Conservation (phyloP, 2,888 invertebrate species). For the Urechis unicinctus region DNA sequence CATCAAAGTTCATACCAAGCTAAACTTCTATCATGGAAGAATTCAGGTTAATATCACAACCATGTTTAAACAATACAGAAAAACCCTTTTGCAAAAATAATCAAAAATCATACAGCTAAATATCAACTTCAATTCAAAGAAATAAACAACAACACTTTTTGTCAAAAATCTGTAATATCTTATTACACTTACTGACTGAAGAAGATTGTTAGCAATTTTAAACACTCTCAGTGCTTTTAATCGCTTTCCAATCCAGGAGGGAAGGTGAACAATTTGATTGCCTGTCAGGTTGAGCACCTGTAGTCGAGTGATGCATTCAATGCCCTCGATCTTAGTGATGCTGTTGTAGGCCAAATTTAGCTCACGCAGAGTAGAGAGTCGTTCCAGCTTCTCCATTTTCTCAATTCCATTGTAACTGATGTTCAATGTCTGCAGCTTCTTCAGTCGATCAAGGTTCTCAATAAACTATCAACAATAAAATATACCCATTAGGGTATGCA, state of each 20-base stretch:
- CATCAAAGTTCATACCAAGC: too few relatives aligned
- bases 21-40: too few relatives aligned
- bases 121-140: background rate
- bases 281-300: constrained; percentile 39
- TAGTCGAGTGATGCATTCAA: constrained; percentile 36
- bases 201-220: constrained; percentile 36
- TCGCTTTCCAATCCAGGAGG: constrained; percentile 39
- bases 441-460: constrained; percentile 43
- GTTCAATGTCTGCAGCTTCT: constrained; percentile 35
- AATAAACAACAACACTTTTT: background rate
- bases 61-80: too few relatives aligned
- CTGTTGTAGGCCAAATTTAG: constrained; percentile 41
- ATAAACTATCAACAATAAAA: constrained; percentile 38
- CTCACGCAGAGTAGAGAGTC: constrained; percentile 37
- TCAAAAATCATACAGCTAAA: background rate
- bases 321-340: constrained; percentile 38
- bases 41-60: too few relatives aligned
- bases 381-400: constrained; percentile 45
- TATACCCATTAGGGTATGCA: background rate
- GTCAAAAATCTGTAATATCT: too few relatives aligned
- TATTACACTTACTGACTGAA: constrained; percentile 43
- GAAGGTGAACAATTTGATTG: constrained; percentile 43
- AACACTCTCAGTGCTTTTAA: constrained; percentile 37
- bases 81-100: too few relatives aligned
- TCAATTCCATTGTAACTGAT: constrained; percentile 45